Conservation (phyloP, 2,888 invertebrate genomes). For the Podabrus alpinus region DNA sequence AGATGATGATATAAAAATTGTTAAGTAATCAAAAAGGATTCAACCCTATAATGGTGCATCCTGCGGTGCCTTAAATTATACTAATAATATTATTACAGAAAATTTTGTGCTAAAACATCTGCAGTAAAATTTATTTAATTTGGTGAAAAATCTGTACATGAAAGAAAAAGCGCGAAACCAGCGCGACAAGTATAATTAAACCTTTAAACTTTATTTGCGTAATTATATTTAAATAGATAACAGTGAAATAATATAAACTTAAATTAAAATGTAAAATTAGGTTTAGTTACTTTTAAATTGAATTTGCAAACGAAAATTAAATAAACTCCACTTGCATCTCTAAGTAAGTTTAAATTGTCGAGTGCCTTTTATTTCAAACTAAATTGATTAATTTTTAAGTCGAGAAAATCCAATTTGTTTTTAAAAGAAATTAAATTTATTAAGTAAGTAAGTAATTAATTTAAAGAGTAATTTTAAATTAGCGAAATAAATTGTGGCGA, state of each 20-base stretch:
- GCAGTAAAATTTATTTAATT: background rate
- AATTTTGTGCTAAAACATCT: no score
- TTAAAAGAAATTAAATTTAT: background rate
- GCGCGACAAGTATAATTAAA: background rate
- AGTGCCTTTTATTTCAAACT: background rate
- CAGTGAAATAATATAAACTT: background rate
- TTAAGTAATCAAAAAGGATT: no score
- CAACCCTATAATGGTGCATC: no score
- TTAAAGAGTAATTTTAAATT: slow-evolving; percentile 1
- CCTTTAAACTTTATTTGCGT: background rate
- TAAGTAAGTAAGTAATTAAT: background rate
- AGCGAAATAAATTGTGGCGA: background rate
- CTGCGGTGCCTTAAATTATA: no score
- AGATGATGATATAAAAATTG: no score
- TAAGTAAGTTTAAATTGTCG: background rate
- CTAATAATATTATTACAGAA: no score
- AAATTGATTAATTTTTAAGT: background rate
- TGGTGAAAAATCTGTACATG: background rate
- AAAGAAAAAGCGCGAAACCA: background rate
- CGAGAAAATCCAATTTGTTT: background rate
- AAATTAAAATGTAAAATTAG: background rate
- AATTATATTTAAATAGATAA: background rate
- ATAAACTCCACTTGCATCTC: background rate
- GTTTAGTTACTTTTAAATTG: background rate
- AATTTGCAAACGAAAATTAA: background rate